Evolutionary conservation across 2,797 vertebrate species (phyloP), one percentile per base, ranked within the genome.

Genomic region (Oryzias sinensis): DNA sequence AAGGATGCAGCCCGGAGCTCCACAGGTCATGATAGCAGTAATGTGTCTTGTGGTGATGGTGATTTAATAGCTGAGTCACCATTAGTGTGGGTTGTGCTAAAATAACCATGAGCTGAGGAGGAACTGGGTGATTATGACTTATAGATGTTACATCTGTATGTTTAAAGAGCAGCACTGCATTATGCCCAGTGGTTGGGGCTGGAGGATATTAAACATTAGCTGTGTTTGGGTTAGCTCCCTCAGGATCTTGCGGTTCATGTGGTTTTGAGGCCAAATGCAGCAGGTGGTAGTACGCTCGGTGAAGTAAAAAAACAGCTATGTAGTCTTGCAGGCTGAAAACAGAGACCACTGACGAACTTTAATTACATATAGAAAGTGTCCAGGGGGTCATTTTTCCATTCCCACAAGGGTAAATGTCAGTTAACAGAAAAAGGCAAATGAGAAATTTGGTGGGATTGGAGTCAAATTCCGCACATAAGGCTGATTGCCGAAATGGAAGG

Each of bases 361-460:
- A 82, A 91, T 91, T 88, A 90, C 87, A 84, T 91, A 92, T 87
- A 77, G 81, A 81, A 70, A 71, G 74, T 80, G 57, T 89, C 82
- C 82, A 65, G 85, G 79, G 78, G 80, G 33, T 33, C 88, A 77
- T 87, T 89, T 87, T 79, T 77, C 77, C 73, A 87, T 90, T 88
- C 83, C 84, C 75, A 79, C 82, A 77, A 89, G 89, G 88, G 24
- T 84, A 78, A 29, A 18, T 8, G 6, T 25, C 13, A 45, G 43
- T 16, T 43, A 8, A 51, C 15, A 22, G 25, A 61, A 25, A 18
- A 37, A 58, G 49, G n/a, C 20, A 0, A 50, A 27, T 63, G 22
- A 68, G 40, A n/a, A 25, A 18, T n/a, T 7, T 45, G 2, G 43
- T 20, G 17, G 9, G 43, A 17, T 33, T 11, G 8, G 33, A 33